Evolutionary conservation across 2,888 invertebrate species (phyloP), one percentile per base, ranked within the genome.

Genomic region (Aspidiotus destructor): DNA sequence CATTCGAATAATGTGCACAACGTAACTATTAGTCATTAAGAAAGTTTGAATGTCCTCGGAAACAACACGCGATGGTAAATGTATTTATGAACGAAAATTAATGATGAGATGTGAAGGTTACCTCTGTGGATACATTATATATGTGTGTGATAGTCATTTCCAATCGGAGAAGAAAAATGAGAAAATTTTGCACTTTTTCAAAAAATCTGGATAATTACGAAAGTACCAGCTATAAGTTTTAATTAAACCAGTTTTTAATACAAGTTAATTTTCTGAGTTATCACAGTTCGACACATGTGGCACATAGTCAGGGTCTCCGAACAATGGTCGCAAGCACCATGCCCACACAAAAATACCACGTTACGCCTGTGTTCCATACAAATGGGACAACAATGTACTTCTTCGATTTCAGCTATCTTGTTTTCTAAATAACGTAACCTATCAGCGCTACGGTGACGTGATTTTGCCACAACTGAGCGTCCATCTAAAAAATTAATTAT

Each of bases 321-420:
- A 76, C 92, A 92, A 73, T 84, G 83, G 65, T 86, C 85, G 77
- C 92, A 92, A 13, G 91, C 87, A 28, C 87, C 87, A 75, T 92
- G 92, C 1, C 92, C 92, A 75, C 92, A 92, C n/a, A 91, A 80
- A 77, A 92, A 92, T 28, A 87, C 91, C 17, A 91, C 87, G 75
- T 89, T 89, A 52, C 87, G 80, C 70, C 85, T 83, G 48, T 89
- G 80, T 75, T 92, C 92, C 91, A 92, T 89, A 76, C 92, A 92
- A 73, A 92, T 92, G 68, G 88, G 86, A 75, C 92, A 92, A 76
- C 86, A 85, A 74, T 88, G 86, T 16, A 88, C 87, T 75, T 92
- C 92, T 76, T 92, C 92, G 73, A 92, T 86, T 78, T 92, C 91
- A 57, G 87, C 87, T 70, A 92, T 86, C 78, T 88, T 86, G 73